Conservation (phyloP, 23 tunicate species). For the Styela plicata region DNA sequence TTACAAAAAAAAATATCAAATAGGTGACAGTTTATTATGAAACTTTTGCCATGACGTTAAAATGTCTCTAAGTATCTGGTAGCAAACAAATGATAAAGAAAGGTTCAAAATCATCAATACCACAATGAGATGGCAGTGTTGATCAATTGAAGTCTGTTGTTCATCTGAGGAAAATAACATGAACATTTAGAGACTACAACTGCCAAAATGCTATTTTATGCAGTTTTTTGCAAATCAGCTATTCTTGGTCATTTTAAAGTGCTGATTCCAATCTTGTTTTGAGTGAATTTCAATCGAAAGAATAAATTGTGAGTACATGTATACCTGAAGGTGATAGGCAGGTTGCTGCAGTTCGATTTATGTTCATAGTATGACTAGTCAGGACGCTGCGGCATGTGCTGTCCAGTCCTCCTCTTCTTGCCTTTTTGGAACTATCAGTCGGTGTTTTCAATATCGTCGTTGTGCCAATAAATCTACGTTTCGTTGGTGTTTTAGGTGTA, state of each 20-base stretch:
- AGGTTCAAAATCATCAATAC: too few species aligned
- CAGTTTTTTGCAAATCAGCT: too few species aligned
- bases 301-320: background rate
- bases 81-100: too few species aligned
- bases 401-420: constrained; percentile 36
- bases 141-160: too few species aligned
- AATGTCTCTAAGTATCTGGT: too few species aligned
- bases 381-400: constrained; percentile 30
- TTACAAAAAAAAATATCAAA: too few species aligned
- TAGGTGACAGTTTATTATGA: too few species aligned
- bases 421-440: constrained; percentile 46
- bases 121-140: too few species aligned
- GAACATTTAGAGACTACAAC: too few species aligned
- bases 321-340: constrained; percentile 50
- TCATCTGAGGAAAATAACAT: too few species aligned
- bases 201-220: background rate
- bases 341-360: constrained; percentile 49
- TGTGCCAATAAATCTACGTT: constrained; percentile 72
- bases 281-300: background rate
- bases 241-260: background rate
- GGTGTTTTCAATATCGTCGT: constrained; percentile 76
- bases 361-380: background rate
- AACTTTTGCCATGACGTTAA: too few species aligned
- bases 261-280: background rate
- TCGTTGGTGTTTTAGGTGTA: constrained; percentile 80